Percentiles rank a stretch among this genome's conserved stretches.
Conservation (phyloP, 2,797 vertebrate species). For the Sebastes steindachneri region DNA sequence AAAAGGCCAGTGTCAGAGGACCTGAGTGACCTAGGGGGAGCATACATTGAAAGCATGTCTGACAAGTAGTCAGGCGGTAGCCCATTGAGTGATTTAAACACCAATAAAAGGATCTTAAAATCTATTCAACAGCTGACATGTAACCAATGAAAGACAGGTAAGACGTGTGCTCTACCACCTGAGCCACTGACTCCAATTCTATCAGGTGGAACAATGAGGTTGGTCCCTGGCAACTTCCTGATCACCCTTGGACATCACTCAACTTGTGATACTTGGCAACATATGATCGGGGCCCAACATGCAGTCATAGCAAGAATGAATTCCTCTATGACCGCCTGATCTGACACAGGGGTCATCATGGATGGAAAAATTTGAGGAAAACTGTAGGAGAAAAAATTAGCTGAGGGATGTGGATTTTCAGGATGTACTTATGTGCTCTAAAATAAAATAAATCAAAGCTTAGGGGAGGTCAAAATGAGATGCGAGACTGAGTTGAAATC, state of each 20-base stretch:
- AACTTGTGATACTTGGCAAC: neutral
- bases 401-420: constrained; percentile 12
- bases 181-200: neutral
- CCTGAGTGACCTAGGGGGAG: neutral
- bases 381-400: neutral
- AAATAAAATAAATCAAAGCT: constrained; percentile 27
- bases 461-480: constrained; percentile 29
- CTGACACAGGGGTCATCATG: neutral
- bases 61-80: neutral
- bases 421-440: neutral
- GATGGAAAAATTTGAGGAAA: neutral
- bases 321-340: neutral
- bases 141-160: neutral
- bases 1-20: neutral
- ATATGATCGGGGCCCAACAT: too few relatives aligned
- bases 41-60: neutral
- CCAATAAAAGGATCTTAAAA: neutral
- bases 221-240: neutral
- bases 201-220: neutral
- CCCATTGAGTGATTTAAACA: neutral
- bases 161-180: neutral
- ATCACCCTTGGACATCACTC: neutral
- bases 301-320: neutral
- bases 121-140: neutral
- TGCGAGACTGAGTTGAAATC: neutral